Evolutionary conservation across 2,113 vertebrate genomes (phyloP).

Genomic region (Hippocampus abdominalis): DNA sequence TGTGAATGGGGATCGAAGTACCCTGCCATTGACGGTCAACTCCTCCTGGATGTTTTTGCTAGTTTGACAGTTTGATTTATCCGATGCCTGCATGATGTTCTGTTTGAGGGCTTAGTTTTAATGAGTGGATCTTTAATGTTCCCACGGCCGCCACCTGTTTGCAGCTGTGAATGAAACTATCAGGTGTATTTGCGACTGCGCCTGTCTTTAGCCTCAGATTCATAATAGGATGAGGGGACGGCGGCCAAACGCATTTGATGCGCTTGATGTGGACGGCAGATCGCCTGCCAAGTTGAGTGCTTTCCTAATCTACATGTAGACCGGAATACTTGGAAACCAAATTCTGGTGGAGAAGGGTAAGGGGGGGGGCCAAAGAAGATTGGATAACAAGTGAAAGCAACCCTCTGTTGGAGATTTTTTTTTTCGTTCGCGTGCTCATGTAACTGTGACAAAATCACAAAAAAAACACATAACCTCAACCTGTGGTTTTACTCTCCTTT

Average conservation of each 20-base stretch:
- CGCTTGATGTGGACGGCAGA: constrained; percentile 59
- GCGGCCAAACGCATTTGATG: constrained; percentile 41
- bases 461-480: constrained; percentile 30
- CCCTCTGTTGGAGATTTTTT: constrained; percentile 4
- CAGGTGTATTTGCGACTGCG: constrained; percentile 61
- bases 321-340: constrained; percentile 43
- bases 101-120: constrained; percentile 53
- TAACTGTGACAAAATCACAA: constrained; percentile 41
- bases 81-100: neutral
- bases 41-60: neutral
- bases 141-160: constrained; percentile 53
- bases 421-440: neutral
- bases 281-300: constrained; percentile 51
- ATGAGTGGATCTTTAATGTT: constrained; percentile 71
- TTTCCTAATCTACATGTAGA: constrained; percentile 42
- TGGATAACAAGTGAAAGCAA: constrained; percentile 27
- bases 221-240: constrained; percentile 31
- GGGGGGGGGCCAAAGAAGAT: constrained; percentile 12
- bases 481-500: constrained; percentile 23
- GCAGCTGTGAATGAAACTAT: constrained; percentile 75
- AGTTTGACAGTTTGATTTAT: neutral
- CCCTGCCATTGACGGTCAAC: too few species aligned
- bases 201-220: constrained; percentile 45
- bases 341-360: constrained; percentile 17
- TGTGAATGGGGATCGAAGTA: too few species aligned